Conservation (phyloP, 2,888 invertebrate genomes). For the Hecatera dysodea region DNA sequence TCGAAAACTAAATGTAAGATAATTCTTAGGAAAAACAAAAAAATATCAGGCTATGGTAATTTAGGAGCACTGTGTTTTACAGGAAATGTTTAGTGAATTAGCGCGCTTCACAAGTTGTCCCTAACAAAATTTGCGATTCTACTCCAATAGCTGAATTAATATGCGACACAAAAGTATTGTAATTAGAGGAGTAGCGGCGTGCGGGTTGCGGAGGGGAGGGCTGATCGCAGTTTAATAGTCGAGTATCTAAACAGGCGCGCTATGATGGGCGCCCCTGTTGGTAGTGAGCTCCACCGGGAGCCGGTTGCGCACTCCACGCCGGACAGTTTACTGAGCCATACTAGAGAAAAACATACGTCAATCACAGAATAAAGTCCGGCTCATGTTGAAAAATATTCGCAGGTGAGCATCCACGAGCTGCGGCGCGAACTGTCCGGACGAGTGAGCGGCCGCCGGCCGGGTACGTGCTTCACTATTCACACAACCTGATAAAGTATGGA, state of each 20-base stretch:
- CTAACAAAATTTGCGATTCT: slow-evolving; percentile 3
- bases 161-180: slow-evolving; percentile 32
- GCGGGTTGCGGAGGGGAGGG: not conserved
- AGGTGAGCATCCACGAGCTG: not conserved
- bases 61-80: too few species aligned
- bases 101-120: not conserved
- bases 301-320: too few species aligned
- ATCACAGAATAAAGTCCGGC: not conserved
- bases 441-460: not conserved
- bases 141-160: slow-evolving; percentile 27
- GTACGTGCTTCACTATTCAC: not conserved
- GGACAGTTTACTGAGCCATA: too few species aligned
- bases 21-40: too few species aligned
- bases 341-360: not conserved
- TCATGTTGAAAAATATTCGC: not conserved
- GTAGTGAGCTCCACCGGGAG: not conserved
- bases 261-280: not conserved
- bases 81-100: not conserved
- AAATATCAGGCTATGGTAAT: too few species aligned
- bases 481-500: not conserved
- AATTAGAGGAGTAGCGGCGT: slow-evolving; percentile 8
- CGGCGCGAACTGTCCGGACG: not conserved
- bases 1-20: too few species aligned
- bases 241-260: not conserved
- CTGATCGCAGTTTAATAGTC: slow-evolving; percentile 18